phyloP scores from a whole-genome alignment of 2,888 invertebrate species.

The Cosmia pyralina region DNA sequence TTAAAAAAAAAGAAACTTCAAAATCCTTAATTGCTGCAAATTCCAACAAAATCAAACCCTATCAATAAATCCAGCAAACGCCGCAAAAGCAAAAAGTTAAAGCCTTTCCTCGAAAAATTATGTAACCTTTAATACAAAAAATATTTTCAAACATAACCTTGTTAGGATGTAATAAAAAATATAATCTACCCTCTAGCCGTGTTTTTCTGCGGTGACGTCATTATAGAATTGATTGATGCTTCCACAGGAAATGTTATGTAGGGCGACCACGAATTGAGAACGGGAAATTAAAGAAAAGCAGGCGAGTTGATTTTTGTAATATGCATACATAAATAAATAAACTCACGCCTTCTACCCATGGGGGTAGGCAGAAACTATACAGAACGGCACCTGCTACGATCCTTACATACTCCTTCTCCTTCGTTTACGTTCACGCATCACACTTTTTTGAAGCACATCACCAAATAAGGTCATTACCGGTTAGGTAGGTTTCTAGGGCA shows the following conservation, averaged over 20 bases:
- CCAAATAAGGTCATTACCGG: no score
- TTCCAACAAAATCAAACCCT: neutral
- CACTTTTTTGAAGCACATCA: no score
- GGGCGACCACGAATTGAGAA: constrained; percentile 41
- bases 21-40: neutral
- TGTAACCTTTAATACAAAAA: constrained; percentile 10
- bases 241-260: constrained; percentile 52
- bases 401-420: no score
- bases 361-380: no score
- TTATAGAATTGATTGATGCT: constrained; percentile 71
- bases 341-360: no score
- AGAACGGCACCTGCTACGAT: no score
- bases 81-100: neutral
- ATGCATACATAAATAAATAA: no score
- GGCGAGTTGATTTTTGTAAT: neutral
- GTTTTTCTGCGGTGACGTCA: constrained; percentile 66
- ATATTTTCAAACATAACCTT: constrained; percentile 25
- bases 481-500: no score
- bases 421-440: no score
- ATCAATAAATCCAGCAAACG: neutral
- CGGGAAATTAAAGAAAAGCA: neutral
- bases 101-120: neutral
- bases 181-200: constrained; percentile 31
- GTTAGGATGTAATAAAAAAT: constrained; percentile 58
- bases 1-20: no score